phyloP scores from a whole-genome alignment of 2,113 vertebrate genomes.

The Petrocephalus zakoni region DNA sequence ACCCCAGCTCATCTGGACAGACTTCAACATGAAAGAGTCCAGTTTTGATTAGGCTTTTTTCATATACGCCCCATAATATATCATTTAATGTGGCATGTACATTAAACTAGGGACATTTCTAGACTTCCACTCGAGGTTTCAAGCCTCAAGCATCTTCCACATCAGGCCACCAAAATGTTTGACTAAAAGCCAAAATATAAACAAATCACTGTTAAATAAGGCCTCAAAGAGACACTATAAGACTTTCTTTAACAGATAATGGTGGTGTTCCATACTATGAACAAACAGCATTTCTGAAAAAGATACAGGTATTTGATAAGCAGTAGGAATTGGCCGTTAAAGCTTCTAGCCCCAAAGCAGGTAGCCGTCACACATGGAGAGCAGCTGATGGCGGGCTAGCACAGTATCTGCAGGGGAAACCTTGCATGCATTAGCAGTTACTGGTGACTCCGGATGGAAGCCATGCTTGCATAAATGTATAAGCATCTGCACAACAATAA shows the following conservation, averaged over 20 bases:
- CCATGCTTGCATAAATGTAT: not conserved
- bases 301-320: not conserved
- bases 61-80: not conserved
- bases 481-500: not conserved
- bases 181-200: not conserved
- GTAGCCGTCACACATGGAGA: not conserved
- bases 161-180: not conserved
- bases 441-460: not conserved
- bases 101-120: not conserved
- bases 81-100: not conserved
- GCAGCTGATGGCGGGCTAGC: not conserved
- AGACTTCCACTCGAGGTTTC: not conserved
- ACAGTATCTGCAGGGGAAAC: not conserved
- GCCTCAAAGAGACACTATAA: not conserved
- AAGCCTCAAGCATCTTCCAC: not conserved
- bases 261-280: not conserved
- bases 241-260: not conserved
- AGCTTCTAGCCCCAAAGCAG: not conserved
- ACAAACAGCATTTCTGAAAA: not conserved
- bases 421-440: not conserved
- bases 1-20: not conserved
- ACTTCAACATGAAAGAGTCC: not conserved
- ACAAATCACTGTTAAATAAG: not conserved
- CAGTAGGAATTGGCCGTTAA: not conserved
- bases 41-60: not conserved